These are phyloP conservation scores for Cyclopterus lumpus DNA, from an alignment of 2,797 vertebrate genomes.

Conservation along the genomic window DNA sequence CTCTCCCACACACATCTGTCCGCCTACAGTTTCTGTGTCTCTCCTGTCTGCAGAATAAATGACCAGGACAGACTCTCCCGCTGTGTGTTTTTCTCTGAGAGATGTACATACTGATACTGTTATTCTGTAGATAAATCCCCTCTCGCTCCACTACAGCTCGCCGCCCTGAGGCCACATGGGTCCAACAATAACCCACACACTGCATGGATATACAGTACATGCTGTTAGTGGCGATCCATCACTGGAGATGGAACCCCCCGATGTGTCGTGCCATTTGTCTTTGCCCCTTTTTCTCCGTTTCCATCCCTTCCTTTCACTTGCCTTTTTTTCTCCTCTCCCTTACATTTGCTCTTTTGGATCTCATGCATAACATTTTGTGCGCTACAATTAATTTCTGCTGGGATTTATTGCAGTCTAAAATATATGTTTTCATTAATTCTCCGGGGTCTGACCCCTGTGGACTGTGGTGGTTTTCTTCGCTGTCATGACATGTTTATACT, in stretches of 20 bases:
- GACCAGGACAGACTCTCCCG: constrained; percentile 14
- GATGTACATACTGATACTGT: constrained; percentile 10
- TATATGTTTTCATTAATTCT: background rate
- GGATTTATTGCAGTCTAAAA: background rate
- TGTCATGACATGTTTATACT: constrained; percentile 3
- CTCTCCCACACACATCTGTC: constrained; percentile 25
- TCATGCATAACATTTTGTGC: background rate
- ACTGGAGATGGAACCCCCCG: constrained; percentile 5
- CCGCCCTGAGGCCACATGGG: constrained; percentile 13
- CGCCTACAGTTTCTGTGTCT: constrained; percentile 7
- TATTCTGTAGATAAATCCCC: constrained; percentile 26
- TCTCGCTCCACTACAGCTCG: background rate
- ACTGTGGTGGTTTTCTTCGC: background rate
- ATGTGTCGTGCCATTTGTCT: constrained; percentile 16
- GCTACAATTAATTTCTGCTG: background rate
- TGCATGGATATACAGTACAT: background rate
- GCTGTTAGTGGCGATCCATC: constrained; percentile 19
- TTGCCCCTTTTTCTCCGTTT: constrained; percentile 1
- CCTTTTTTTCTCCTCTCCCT: background rate
- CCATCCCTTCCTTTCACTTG: background rate
- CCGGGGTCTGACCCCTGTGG: background rate
- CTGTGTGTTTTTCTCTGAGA: constrained; percentile 17
- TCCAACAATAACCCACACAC: constrained; percentile 17
- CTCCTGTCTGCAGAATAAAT: constrained; percentile 37
- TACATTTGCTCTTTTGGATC: background rate